phyloP scores from a whole-genome alignment of 2,113 vertebrate genomes.

The Tetrao urogallus region DNA sequence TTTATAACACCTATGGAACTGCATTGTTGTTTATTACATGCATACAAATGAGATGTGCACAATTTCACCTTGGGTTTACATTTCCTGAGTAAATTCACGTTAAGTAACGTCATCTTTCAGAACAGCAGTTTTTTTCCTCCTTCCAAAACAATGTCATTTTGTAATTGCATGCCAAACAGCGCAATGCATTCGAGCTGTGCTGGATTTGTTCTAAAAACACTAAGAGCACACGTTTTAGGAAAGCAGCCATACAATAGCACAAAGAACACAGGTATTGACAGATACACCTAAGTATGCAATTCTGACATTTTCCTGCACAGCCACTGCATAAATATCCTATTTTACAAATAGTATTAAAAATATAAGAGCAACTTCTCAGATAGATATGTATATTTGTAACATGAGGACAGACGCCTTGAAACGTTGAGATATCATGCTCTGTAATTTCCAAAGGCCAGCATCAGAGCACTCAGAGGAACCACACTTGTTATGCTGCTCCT shows the following conservation, averaged over 20 bases:
- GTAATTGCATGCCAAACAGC: neutral
- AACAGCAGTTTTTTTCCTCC: neutral
- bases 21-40: conserved; percentile 76
- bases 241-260: neutral
- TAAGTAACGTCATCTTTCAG: neutral
- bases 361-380: rapidly evolving
- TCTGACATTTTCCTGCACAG: rapidly evolving
- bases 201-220: neutral
- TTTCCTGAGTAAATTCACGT: neutral
- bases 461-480: neutral
- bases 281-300: neutral
- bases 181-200: neutral
- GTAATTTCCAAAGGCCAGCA: neutral
- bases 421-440: rapidly evolving
- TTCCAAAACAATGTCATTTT: neutral
- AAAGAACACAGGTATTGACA: rapidly evolving
- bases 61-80: neutral
- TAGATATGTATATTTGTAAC: neutral
- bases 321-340: neutral
- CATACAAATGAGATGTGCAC: neutral
- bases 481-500: rapidly evolving
- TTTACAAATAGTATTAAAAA: rapidly evolving
- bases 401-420: rapidly evolving
- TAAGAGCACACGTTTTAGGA: neutral
- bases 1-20: conserved; percentile 91